Percentiles rank a stretch among this genome's conserved stretches.
Conservation (phyloP, 2,113 vertebrate genomes). For the Pterophyllum scalare region DNA sequence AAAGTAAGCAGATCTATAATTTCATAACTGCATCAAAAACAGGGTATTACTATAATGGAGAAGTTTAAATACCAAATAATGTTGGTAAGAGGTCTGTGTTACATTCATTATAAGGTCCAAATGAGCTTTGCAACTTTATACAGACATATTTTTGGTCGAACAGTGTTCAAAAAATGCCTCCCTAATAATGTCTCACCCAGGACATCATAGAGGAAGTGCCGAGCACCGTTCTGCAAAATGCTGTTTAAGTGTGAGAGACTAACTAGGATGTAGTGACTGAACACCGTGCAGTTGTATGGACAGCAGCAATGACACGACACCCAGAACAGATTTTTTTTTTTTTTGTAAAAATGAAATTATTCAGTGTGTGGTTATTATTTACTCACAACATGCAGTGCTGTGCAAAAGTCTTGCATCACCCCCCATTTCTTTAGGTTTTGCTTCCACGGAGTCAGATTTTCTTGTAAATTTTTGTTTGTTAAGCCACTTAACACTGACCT, state of each 20-base stretch:
- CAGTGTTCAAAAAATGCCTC: not conserved
- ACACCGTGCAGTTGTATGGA: no score
- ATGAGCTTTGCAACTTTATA: not conserved
- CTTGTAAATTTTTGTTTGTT: not conserved
- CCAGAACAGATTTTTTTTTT: not conserved
- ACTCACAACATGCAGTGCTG: not conserved
- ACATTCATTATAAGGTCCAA: not conserved
- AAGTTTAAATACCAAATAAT: not conserved
- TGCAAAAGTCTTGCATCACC: accelerated
- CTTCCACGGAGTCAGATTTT: no score
- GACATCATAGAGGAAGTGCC: not conserved
- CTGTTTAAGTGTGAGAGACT: no score
- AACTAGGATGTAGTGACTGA: no score
- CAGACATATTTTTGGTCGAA: not conserved
- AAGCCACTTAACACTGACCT: not conserved
- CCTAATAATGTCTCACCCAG: accelerated
- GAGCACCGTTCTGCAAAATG: not conserved
- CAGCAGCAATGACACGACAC: not conserved
- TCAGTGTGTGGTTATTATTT: not conserved
- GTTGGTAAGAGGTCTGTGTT: not conserved
- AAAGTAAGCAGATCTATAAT: not conserved
- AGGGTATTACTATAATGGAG: not conserved
- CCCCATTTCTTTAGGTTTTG: not conserved
- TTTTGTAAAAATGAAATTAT: not conserved
- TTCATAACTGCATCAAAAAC: not conserved